Evolutionary conservation across 2,888 invertebrate species (phyloP).

Genomic region (Cylloceria caligata): DNA sequence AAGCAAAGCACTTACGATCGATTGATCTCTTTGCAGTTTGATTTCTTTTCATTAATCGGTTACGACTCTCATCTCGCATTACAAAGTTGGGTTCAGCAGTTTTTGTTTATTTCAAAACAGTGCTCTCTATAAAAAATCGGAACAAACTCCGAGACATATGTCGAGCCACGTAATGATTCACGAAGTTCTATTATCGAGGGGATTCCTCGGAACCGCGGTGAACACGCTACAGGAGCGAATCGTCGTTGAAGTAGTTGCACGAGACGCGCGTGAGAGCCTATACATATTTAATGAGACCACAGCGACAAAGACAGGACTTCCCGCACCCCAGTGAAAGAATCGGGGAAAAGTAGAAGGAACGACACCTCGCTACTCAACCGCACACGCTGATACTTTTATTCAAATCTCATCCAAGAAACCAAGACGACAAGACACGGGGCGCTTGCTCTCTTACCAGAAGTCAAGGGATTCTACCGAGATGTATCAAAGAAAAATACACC

Average conservation of each 20-base stretch:
- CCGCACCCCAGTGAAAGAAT: conserved; percentile 42
- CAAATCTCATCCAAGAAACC: conserved; percentile 80
- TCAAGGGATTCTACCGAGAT: conserved; percentile 61
- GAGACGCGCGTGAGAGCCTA: conserved; percentile 77
- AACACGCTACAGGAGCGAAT: conserved; percentile 10
- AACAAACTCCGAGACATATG: conserved; percentile 78
- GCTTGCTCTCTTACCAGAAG: conserved; percentile 58
- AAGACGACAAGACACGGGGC: conserved; percentile 67
- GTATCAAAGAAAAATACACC: conserved; percentile 84
- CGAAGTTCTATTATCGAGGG: conserved; percentile 75
- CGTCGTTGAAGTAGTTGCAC: conserved; percentile 53
- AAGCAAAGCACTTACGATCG: conserved; percentile 30
- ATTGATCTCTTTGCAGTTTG: conserved; percentile 26
- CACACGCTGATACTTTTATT: conserved; percentile 81
- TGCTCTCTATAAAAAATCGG: background rate
- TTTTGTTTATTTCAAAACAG: background rate
- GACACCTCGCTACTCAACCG: conserved; percentile 51
- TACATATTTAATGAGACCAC: conserved; percentile 84
- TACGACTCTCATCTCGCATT: too few species aligned
- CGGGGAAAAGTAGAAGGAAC: conserved; percentile 46
- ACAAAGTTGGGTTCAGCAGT: background rate
- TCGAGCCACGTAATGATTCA: conserved; percentile 79
- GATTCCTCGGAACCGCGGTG: conserved; percentile 64
- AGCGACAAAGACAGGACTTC: conserved; percentile 54
- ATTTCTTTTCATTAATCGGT: conserved; percentile 39